Percentiles rank a stretch among this genome's conserved stretches.
These are phyloP conservation scores for Euzophera pinguis DNA, from an alignment of 2,888 invertebrate genomes.

Conservation along the genomic window DNA sequence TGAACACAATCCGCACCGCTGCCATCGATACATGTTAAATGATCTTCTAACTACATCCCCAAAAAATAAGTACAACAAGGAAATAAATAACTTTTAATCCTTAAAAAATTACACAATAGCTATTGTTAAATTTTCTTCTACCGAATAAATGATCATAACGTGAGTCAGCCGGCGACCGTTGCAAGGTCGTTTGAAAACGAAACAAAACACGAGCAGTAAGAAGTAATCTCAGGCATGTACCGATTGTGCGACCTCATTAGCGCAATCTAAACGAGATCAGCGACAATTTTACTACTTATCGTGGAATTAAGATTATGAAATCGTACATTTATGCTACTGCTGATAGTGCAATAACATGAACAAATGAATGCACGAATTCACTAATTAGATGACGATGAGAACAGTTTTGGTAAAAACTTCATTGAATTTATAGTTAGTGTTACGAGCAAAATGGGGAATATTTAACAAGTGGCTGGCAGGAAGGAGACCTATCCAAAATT, in stretches of 20 bases:
- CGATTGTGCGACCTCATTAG: conserved; percentile 1
- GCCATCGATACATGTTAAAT: no score
- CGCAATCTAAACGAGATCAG: neutral
- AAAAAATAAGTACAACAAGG: no score
- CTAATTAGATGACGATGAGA: no score
- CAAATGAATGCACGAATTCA: no score
- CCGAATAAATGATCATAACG: conserved; percentile 32
- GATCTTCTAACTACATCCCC: no score
- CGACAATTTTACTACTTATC: neutral
- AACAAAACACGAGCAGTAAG: conserved; percentile 4
- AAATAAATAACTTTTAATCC: conserved; percentile 18
- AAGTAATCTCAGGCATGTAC: neutral
- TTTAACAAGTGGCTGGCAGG: no score
- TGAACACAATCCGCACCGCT: no score
- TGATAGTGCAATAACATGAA: no score
- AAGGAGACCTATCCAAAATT: no score
- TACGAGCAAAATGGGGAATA: no score
- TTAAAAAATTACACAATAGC: conserved; percentile 43
- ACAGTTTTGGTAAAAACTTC: no score
- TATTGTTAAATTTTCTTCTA: conserved; percentile 6
- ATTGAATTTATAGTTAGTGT: no score
- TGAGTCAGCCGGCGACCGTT: conserved; percentile 37
- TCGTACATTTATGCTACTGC: neutral
- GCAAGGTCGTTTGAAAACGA: conserved; percentile 28
- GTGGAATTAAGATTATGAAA: neutral